phyloP scores from a whole-genome alignment of 2,888 invertebrate species.

The Tetragonisca angustula region DNA sequence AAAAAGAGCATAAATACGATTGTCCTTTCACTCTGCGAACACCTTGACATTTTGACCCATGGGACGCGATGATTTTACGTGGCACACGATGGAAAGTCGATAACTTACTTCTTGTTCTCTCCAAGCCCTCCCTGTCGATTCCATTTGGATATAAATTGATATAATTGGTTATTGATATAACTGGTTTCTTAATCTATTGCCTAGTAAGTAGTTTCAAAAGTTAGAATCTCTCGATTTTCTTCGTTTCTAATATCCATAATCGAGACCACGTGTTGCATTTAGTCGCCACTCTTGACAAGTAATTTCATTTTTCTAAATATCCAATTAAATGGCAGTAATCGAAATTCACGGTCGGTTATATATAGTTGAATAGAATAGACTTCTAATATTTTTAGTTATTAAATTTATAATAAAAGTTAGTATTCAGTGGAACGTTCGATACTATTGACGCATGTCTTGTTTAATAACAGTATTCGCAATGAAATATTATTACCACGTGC shows the following conservation, averaged over 20 bases:
- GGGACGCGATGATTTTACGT: slow-evolving; percentile 24
- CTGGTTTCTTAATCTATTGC: not conserved
- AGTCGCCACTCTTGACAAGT: not conserved
- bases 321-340: not conserved
- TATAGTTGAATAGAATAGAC: not conserved
- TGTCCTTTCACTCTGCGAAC: slow-evolving; percentile 70
- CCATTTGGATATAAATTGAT: not conserved
- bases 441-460: not conserved
- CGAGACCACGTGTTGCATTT: not conserved
- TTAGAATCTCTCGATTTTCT: not conserved
- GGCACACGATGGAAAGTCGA: slow-evolving; percentile 43
- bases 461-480: slow-evolving; percentile 4
- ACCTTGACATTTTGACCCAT: slow-evolving; percentile 71
- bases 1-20: slow-evolving; percentile 46
- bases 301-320: not conserved
- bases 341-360: not conserved
- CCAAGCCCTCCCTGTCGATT: slow-evolving; percentile 15
- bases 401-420: not conserved
- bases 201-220: too few species aligned
- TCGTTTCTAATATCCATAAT: not conserved
- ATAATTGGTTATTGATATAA: not conserved
- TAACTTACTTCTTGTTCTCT: slow-evolving; percentile 36
- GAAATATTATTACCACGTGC: not conserved
- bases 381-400: not conserved
- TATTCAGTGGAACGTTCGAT: not conserved